Percentiles rank a stretch among this genome's conserved stretches.
Conservation (phyloP, 2,113 vertebrate species). For the Corythoichthys intestinalis region DNA sequence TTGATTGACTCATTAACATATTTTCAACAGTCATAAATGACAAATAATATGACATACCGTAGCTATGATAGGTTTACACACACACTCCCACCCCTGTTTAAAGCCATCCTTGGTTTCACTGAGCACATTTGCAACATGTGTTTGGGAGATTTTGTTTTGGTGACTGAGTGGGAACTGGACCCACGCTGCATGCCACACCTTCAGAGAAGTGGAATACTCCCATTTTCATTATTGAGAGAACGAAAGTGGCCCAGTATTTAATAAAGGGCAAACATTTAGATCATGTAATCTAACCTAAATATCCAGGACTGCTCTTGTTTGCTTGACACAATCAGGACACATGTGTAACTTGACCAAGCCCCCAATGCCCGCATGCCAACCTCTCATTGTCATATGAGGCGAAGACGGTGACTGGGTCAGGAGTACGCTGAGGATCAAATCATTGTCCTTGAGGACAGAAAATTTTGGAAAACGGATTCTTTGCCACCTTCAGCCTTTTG, state of each 20-base stretch:
- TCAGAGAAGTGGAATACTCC: not conserved
- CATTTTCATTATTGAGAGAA: not conserved
- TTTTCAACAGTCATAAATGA: too few relatives aligned
- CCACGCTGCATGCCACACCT: not conserved
- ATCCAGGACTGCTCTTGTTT: not conserved
- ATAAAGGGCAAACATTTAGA: not conserved
- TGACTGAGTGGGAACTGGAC: not conserved
- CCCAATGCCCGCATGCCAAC: conserved; percentile 16
- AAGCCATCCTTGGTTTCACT: not conserved
- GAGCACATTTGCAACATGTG: not conserved
- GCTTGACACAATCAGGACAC: not conserved
- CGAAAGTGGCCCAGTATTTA: not conserved
- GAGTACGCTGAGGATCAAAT: not conserved
- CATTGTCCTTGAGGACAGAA: not conserved
- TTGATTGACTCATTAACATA: too few relatives aligned
- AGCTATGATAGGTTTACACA: too few relatives aligned
- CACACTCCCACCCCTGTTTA: too few relatives aligned
- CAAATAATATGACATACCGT: too few relatives aligned
- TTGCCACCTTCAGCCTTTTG: not conserved
- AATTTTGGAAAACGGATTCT: not conserved
- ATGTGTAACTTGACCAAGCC: not conserved
- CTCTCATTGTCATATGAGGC: conserved; percentile 6
- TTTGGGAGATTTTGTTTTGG: too few relatives aligned
- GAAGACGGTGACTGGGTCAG: not conserved
- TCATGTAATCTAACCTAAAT: not conserved